Conservation (phyloP, 92 coral and sea anemone species). For the Phymanthus crucifer region DNA sequence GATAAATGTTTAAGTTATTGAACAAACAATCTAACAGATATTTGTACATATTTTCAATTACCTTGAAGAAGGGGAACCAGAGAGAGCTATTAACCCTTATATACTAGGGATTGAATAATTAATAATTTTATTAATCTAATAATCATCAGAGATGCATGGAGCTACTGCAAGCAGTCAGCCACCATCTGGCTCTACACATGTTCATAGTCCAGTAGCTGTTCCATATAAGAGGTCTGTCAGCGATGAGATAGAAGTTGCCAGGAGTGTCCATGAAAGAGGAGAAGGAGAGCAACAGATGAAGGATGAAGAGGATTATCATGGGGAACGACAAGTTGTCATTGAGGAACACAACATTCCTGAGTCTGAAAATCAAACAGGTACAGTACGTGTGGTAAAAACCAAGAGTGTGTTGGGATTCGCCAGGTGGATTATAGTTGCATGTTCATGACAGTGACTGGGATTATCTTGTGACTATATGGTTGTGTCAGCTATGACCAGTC, state of each 20-base stretch:
- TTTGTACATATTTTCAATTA: too few relatives aligned
- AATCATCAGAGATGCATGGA: background rate
- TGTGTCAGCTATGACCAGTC: too few relatives aligned
- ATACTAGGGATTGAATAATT: too few relatives aligned
- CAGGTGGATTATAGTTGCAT: too few relatives aligned
- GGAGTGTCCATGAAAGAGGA: conserved; percentile 18
- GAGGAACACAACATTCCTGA: background rate
- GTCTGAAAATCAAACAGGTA: background rate
- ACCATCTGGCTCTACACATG: background rate
- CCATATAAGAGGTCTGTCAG: conserved; percentile 4
- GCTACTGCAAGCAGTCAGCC: background rate
- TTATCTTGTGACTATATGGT: too few relatives aligned
- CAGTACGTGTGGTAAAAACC: too few relatives aligned
- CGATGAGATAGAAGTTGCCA: conserved; percentile 28
- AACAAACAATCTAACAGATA: too few relatives aligned
- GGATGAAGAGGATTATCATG: background rate
- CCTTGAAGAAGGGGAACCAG: too few relatives aligned
- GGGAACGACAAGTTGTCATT: background rate
- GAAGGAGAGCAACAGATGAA: background rate
- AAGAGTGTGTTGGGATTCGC: too few relatives aligned
- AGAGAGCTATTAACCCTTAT: background rate
- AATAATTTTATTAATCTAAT: too few relatives aligned
- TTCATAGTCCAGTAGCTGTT: background rate
- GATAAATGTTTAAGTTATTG: too few relatives aligned
- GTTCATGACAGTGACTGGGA: too few relatives aligned